These are phyloP conservation scores for Pan troglodytes DNA, from an alignment of 2,113 vertebrate genomes.

Conservation along the genomic window DNA sequence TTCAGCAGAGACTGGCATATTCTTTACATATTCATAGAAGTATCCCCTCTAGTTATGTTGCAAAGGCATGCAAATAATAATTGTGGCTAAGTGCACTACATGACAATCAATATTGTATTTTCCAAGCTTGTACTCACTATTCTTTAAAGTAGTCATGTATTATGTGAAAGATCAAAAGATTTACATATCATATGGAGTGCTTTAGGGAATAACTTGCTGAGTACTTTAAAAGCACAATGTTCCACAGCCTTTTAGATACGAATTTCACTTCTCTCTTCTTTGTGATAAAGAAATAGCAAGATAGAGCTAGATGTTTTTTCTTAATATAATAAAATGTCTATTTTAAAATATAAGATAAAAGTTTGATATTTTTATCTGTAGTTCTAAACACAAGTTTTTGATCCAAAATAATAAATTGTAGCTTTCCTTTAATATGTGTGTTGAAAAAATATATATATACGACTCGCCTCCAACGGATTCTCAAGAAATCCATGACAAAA, in stretches of 20 bases:
- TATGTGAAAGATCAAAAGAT: conserved; percentile 89
- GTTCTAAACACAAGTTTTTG: conserved; percentile 72
- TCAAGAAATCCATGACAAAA: neutral
- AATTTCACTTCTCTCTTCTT: conserved; percentile 83
- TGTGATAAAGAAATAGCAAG: conserved; percentile 78
- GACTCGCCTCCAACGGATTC: neutral
- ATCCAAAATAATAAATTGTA: conserved; percentile 62
- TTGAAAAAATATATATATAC: neutral
- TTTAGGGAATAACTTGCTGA: conserved; percentile 88
- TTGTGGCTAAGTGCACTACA: conserved; percentile 84
- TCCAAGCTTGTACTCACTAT: conserved; percentile 85
- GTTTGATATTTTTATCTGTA: conserved; percentile 79
- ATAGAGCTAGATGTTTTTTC: conserved; percentile 75
- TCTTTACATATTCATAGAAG: conserved; percentile 83
- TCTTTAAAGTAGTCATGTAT: conserved; percentile 86
- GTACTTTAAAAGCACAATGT: conserved; percentile 85
- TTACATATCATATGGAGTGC: conserved; percentile 88
- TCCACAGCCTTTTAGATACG: conserved; percentile 83
- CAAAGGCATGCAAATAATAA: conserved; percentile 85
- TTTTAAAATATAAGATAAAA: conserved; percentile 78
- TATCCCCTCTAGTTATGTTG: conserved; percentile 83
- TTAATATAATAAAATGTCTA: conserved; percentile 81
- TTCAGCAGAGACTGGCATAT: conserved; percentile 80
- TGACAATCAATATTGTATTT: conserved; percentile 87
- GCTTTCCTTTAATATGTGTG: neutral